Evolutionary conservation across 2,888 invertebrate genomes (phyloP).

Genomic region (Laspeyria flexula): DNA sequence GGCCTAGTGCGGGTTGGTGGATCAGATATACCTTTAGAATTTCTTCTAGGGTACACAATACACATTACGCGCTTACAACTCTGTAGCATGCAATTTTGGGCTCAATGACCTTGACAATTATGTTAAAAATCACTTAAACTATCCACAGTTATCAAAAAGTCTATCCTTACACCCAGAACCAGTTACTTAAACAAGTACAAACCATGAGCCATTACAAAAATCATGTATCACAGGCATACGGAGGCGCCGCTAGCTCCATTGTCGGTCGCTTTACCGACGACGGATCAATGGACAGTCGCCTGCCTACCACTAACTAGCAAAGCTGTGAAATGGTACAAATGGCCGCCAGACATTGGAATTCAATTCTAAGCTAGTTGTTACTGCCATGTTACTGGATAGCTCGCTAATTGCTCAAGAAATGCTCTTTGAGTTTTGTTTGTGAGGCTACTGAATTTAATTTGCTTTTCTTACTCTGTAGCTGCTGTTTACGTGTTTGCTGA

Average conservation of each 20-base stretch:
- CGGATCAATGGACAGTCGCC: constrained; percentile 81
- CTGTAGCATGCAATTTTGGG: too few species aligned
- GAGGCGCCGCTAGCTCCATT: constrained; percentile 59
- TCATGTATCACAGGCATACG: constrained; percentile 57
- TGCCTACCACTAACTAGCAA: constrained; percentile 67
- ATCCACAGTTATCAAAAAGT: too few species aligned
- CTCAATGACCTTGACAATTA: too few species aligned
- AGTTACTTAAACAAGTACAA: background rate
- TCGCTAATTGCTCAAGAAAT: constrained; percentile 34
- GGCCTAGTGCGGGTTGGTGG: too few species aligned
- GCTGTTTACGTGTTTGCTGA: too few species aligned
- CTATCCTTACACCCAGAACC: too few species aligned
- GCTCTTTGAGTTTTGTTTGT: constrained; percentile 12
- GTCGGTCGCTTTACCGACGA: constrained; percentile 69
- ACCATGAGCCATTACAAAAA: constrained; percentile 39
- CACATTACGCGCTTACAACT: too few species aligned
- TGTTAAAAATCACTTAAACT: too few species aligned
- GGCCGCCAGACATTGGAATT: constrained; percentile 47
- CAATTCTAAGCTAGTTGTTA: constrained; percentile 45
- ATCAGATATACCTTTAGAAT: too few species aligned
- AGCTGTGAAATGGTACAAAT: constrained; percentile 80
- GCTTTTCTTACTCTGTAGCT: background rate
- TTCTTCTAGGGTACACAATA: too few species aligned
- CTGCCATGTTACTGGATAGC: constrained; percentile 37
- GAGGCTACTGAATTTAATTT: constrained; percentile 3